These are phyloP conservation scores for Carcharodon carcharias DNA, from an alignment of 2,797 vertebrate genomes.

Conservation along the genomic window DNA sequence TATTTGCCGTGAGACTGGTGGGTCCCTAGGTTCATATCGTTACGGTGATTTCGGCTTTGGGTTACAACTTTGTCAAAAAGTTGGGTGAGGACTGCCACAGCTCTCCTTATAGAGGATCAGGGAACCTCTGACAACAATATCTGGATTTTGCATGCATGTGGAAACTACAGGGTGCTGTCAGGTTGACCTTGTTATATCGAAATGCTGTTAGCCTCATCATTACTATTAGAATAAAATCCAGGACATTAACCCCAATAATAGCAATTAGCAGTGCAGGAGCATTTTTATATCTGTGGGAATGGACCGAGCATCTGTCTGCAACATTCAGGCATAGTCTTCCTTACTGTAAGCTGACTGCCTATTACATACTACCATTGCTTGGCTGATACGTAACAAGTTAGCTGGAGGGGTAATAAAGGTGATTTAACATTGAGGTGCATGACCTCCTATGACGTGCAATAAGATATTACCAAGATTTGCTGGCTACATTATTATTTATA, in stretches of 20 bases:
- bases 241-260: neutral
- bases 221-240: no score
- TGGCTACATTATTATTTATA: neutral
- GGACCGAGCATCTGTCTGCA: neutral
- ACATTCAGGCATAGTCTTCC: neutral
- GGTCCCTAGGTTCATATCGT: no score
- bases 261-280: neutral
- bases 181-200: no score
- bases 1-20: no score
- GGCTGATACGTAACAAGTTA: neutral
- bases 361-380: neutral
- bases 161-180: no score
- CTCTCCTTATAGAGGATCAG: no score
- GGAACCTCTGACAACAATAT: no score
- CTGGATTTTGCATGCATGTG: no score
- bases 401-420: neutral
- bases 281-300: neutral
- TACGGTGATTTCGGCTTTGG: no score
- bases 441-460: neutral
- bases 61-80: no score
- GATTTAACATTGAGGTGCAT: neutral
- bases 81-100: no score
- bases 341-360: neutral
- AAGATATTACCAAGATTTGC: neutral
- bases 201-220: no score